Evolutionary conservation across 2,888 invertebrate species (phyloP).

Genomic region (Electrophaes corylata): DNA sequence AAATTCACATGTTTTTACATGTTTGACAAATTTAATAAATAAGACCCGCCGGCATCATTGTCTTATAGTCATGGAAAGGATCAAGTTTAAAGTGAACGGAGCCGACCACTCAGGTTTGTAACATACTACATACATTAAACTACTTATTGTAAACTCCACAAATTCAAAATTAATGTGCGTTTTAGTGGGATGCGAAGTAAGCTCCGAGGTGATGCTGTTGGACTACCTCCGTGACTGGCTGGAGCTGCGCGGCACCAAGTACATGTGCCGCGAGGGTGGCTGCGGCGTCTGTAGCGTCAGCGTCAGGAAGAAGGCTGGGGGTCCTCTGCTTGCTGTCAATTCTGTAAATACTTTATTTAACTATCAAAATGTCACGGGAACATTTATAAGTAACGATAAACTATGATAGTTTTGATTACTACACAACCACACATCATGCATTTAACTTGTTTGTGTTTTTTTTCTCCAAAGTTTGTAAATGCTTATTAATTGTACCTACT

Average conservation of each 20-base stretch:
- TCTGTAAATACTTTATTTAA: no score
- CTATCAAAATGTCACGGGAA: no score
- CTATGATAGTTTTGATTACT: no score
- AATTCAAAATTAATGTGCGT: no score
- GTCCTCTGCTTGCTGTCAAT: conserved; percentile 81
- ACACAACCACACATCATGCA: no score
- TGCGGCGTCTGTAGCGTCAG: conserved; percentile 86
- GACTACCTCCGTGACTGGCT: conserved; percentile 82
- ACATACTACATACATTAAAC: no score
- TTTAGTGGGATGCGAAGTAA: conserved; percentile 45
- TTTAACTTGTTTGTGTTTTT: no score
- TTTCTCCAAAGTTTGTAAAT: no score
- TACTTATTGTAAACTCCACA: no score
- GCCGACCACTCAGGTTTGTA: conserved; percentile 24
- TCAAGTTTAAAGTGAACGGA: conserved; percentile 30
- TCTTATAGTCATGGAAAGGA: conserved; percentile 18
- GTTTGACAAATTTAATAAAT: neutral
- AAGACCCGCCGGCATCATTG: neutral
- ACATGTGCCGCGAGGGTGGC: conserved; percentile 88
- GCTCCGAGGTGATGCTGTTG: conserved; percentile 67
- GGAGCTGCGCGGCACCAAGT: conserved; percentile 86
- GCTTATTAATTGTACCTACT: no score
- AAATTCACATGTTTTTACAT: no score
- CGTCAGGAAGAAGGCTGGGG: conserved; percentile 55
- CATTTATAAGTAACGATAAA: no score